phyloP scores from a whole-genome alignment of 2,113 vertebrate species.

The Entelurus aequoreus region DNA sequence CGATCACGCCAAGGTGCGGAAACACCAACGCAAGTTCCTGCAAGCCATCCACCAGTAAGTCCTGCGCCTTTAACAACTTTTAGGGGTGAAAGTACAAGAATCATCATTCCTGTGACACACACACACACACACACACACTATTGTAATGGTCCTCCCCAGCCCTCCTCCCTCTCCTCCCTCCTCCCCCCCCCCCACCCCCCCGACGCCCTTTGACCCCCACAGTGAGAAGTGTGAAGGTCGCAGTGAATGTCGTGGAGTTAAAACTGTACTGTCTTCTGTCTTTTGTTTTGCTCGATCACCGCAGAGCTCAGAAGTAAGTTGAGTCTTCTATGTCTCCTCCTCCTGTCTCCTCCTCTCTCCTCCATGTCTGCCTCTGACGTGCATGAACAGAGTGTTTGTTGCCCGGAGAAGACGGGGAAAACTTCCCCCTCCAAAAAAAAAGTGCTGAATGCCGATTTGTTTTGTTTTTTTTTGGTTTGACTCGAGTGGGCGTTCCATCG shows the following conservation, averaged over 20 bases:
- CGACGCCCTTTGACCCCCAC: slow-evolving; percentile 56
- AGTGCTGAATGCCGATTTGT: slow-evolving; percentile 54
- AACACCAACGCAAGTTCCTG: slow-evolving; percentile 99
- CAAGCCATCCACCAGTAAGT: slow-evolving; percentile 99
- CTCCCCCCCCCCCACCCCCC: slow-evolving; percentile 29
- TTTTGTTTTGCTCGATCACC: slow-evolving; percentile 77
- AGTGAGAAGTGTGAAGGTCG: slow-evolving; percentile 68
- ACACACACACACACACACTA: slow-evolving; percentile 37
- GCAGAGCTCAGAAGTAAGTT: slow-evolving; percentile 94
- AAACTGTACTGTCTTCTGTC: slow-evolving; percentile 83
- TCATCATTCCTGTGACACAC: slow-evolving; percentile 21
- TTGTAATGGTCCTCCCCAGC: slow-evolving; percentile 43
- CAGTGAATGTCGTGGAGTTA: slow-evolving; percentile 72
- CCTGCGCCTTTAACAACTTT: slow-evolving; percentile 7
- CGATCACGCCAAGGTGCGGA: slow-evolving; percentile 95
- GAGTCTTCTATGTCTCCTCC: slow-evolving; percentile 72
- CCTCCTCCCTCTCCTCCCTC: slow-evolving; percentile 21
- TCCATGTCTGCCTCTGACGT: slow-evolving; percentile 70
- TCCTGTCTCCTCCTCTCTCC: slow-evolving; percentile 61
- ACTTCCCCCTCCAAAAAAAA: slow-evolving; percentile 6
- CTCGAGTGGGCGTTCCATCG: slow-evolving; percentile 56
- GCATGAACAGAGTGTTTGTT: slow-evolving; percentile 61
- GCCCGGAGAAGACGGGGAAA: slow-evolving; percentile 7
- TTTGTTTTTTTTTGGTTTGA: slow-evolving; percentile 26
- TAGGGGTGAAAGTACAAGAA: background rate